Evolutionary conservation across 2,888 invertebrate genomes (phyloP).

Genomic region (Allacma fusca): DNA sequence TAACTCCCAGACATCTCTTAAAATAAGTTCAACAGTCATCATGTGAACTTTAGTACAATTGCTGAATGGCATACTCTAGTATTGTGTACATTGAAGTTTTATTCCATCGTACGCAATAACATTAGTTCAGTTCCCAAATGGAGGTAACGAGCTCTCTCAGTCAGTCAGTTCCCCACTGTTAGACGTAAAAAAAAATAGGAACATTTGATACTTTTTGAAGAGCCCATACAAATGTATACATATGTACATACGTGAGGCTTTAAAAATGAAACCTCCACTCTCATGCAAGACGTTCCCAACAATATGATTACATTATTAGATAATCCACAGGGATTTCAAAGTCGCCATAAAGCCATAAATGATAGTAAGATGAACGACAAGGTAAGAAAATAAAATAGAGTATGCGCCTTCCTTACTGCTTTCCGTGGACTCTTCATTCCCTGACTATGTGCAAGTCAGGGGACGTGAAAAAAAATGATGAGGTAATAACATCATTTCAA

Average conservation of each 20-base stretch:
- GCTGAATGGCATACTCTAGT: no score
- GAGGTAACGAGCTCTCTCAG: no score
- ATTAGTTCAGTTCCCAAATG: no score
- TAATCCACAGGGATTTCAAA: conserved; percentile 12
- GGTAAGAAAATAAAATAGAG: conserved; percentile 6
- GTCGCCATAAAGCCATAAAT: conserved; percentile 13
- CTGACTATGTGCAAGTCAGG: neutral
- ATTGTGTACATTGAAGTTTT: no score
- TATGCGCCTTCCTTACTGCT: neutral
- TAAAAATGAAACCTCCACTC: neutral
- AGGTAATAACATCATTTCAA: neutral
- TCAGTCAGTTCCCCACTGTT: no score
- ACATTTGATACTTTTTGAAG: neutral
- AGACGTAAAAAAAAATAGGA: neutral
- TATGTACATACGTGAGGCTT: neutral
- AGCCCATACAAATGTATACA: no score
- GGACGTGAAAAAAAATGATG: neutral
- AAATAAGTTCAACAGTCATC: no score
- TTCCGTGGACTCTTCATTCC: no score
- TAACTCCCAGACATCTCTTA: no score
- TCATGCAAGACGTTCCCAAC: neutral
- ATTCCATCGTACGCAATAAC: no score
- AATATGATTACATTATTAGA: neutral
- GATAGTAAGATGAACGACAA: neutral
- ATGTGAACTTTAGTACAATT: no score